Conservation (phyloP, 2,797 vertebrate species). For the Iguana delicatissima region DNA sequence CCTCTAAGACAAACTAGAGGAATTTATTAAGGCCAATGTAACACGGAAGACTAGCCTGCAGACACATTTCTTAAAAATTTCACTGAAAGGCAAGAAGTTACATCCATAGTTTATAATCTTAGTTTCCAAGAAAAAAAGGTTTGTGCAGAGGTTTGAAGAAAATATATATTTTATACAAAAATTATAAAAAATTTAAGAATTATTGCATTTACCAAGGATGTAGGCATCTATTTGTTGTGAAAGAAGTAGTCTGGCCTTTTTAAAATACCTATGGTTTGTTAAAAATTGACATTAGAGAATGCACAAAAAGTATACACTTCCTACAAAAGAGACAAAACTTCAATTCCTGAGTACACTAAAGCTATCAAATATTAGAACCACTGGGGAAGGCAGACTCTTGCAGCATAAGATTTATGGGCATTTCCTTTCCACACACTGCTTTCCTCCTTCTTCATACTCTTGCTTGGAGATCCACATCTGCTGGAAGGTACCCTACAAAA, state of each 20-base stretch:
- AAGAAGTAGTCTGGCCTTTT: conserved; percentile 77
- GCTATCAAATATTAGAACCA: conserved; percentile 81
- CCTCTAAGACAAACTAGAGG: conserved; percentile 51
- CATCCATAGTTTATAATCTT: conserved; percentile 49
- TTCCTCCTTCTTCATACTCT: conserved; percentile 98
- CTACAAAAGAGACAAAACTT: conserved; percentile 82
- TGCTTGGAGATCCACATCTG: conserved; percentile 99
- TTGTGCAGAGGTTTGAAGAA: conserved; percentile 74
- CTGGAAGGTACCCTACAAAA: conserved; percentile 94
- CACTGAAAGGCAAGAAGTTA: conserved; percentile 70
- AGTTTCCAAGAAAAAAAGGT: background rate
- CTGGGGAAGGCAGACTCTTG: conserved; percentile 66
- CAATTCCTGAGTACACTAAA: conserved; percentile 92
- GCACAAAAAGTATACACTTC: conserved; percentile 78
- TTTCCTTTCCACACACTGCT: conserved; percentile 98
- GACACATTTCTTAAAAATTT: conserved; percentile 73
- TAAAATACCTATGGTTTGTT: conserved; percentile 72
- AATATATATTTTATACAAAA: conserved; percentile 86
- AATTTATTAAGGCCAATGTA: conserved; percentile 70
- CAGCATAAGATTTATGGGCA: conserved; percentile 86
- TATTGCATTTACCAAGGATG: conserved; percentile 81
- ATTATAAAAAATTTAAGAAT: conserved; percentile 83
- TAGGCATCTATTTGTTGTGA: conserved; percentile 78
- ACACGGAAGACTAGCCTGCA: conserved; percentile 73
- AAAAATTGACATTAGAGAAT: conserved; percentile 74